Base-by-base conservation (phyloP, 2,888 invertebrate genomes). In the Mesorhabditis spiculigera region DNA sequence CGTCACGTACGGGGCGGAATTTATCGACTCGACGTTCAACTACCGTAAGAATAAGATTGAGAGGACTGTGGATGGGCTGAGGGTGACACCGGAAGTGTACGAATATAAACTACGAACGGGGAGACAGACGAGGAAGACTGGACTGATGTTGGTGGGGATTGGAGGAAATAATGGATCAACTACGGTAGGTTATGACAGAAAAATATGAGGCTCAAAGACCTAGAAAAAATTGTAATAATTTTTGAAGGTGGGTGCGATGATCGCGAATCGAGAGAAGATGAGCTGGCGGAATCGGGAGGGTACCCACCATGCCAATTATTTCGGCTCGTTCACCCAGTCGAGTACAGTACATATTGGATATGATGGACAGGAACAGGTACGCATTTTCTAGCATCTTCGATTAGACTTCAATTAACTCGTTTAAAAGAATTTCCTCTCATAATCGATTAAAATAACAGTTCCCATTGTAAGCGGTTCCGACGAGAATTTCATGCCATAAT, bases 151-250 rank as follows among this genome's bases (percentile, higher is more conserved):
- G 73, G 93, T 95, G 0, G 96, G 96, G 3, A 93, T 94, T 93
- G 95, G 95, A n/a, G 96, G 96, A 61, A 96, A 96, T 89, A 96
- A 96, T 84, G 96, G 95, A 0, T 91, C 93, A 42, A 96, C 96
- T 0, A 90, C 95, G 75, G 93, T 50, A 50, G 28, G 28, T 28
- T 28, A 28, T 3, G 28, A 28, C 28, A 28, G 28, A 3, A 28
- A 28, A n/a, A n/a, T n/a, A n/a, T n/a, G n/a, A n/a, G n/a, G n/a
- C n/a, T n/a, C n/a, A n/a, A n/a, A n/a, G n/a, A n/a, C n/a, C n/a
- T n/a, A n/a, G n/a, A n/a, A n/a, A 28, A 28, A 28, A 28, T 28
- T 28, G 3, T 50, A 50, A 50, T n/a, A 50, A 2, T 13, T 13
- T 13, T 1, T n/a, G 1, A 10, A 50, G 58, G 58, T 94, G 0